Conservation (phyloP, 1,140 invertebrate genomes). For the Physella acuta region DNA sequence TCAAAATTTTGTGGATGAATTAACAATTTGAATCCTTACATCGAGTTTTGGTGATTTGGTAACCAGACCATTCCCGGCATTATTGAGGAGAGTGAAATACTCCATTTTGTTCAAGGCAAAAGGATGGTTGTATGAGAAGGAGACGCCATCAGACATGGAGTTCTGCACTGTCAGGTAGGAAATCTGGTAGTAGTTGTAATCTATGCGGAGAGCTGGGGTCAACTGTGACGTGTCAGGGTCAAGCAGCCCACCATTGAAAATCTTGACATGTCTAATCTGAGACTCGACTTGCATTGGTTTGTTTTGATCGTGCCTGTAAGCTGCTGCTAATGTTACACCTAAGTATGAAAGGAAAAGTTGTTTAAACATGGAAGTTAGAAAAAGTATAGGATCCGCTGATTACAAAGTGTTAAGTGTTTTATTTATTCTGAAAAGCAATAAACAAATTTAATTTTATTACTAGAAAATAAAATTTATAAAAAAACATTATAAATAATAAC, state of each 20-base stretch:
- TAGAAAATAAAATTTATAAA: too few relatives aligned
- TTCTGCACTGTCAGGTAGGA: conserved; percentile 35
- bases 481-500: too few relatives aligned
- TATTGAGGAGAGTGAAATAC: conserved; percentile 43
- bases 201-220: conserved; percentile 89
- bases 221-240: conserved; percentile 90
- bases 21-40: too few relatives aligned
- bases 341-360: conserved; percentile 20
- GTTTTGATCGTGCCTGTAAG: conserved; percentile 32
- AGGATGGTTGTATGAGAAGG: conserved; percentile 86
- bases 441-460: too few relatives aligned
- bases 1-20: too few relatives aligned
- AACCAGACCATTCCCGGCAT: conserved; percentile 51
- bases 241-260: conserved; percentile 76
- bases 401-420: too few relatives aligned
- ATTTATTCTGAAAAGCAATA: too few relatives aligned
- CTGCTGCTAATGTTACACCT: conserved; percentile 53
- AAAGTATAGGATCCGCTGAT: too few relatives aligned
- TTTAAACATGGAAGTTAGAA: too few relatives aligned
- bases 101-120: conserved; percentile 52
- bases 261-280: conserved; percentile 40
- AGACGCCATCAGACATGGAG: conserved; percentile 72
- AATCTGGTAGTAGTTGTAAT: conserved; percentile 91
- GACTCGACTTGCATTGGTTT: conserved; percentile 27
- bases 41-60: conserved; percentile 44